Conservation (phyloP, 2,797 vertebrate species). For the Sebastes steindachneri region DNA sequence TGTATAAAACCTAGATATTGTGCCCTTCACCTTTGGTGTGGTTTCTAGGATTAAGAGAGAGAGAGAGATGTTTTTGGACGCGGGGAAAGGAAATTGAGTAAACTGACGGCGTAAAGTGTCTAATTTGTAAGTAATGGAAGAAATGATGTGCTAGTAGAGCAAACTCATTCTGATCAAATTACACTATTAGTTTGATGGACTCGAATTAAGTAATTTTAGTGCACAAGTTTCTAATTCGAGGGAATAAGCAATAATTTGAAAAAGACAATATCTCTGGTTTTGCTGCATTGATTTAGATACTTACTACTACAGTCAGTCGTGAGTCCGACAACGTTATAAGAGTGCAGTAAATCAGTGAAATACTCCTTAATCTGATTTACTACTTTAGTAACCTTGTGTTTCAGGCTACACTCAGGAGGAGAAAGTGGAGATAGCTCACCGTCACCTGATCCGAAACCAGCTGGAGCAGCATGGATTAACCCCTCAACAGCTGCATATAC, state of each 20-base stretch:
- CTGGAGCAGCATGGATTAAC: conserved; percentile 95
- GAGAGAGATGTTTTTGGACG: neutral
- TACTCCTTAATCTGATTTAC: neutral
- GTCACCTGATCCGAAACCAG: conserved; percentile 96
- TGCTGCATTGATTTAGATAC: neutral
- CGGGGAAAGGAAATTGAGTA: neutral
- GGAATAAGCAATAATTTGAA: neutral
- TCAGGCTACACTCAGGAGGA: conserved; percentile 97
- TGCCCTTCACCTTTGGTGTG: neutral
- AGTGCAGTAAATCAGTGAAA: neutral
- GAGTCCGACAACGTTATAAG: neutral
- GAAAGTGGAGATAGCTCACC: conserved; percentile 96
- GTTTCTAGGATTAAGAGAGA: neutral
- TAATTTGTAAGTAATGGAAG: neutral
- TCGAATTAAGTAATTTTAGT: no score
- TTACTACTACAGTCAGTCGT: neutral
- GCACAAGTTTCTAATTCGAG: no score
- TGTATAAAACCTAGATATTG: no score
- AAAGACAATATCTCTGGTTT: neutral
- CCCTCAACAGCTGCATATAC: conserved; percentile 93
- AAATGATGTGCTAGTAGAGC: neutral
- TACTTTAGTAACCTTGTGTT: neutral
- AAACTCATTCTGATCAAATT: neutral
- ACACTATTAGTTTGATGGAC: neutral
- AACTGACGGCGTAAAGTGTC: neutral